Percentiles rank a stretch among this genome's conserved stretches.
Evolutionary conservation across 2,113 vertebrate genomes (phyloP).

Genomic region (Nymphicus hollandicus): DNA sequence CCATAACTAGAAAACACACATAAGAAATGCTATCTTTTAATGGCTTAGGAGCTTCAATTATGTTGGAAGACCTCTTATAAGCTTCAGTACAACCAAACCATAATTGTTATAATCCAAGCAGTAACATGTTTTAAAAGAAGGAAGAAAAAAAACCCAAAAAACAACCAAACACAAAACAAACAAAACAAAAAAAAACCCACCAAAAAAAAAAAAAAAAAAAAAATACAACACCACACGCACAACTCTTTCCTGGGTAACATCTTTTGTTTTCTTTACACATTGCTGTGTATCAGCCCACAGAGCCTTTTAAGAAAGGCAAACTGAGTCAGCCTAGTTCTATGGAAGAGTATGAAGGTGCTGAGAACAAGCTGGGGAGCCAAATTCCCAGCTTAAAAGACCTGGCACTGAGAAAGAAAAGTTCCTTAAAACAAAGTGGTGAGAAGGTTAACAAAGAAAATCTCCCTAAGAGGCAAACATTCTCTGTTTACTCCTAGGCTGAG

Average conservation of each 20-base stretch:
- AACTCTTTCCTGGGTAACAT: background rate
- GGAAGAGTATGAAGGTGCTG: background rate
- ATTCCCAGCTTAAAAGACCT: background rate
- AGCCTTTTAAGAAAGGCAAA: background rate
- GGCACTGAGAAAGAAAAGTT: background rate
- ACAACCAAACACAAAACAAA: background rate
- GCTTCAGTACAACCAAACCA: background rate
- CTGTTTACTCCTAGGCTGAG: background rate
- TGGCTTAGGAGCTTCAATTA: background rate
- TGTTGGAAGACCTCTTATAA: background rate
- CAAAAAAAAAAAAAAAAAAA: background rate
- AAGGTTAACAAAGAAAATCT: background rate
- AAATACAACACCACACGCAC: background rate
- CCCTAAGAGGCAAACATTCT: background rate
- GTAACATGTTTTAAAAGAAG: background rate
- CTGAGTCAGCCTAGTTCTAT: background rate
- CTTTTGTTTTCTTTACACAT: background rate
- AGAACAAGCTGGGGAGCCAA: background rate
- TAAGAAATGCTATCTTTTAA: background rate
- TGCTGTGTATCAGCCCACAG: background rate
- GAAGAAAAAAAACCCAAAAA: background rate
- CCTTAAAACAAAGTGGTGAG: background rate
- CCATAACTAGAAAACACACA: background rate
- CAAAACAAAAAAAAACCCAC: too few species aligned
- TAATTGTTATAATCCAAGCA: background rate